Conservation (phyloP, 1,140 invertebrate species). For the Brachionus angularis region DNA sequence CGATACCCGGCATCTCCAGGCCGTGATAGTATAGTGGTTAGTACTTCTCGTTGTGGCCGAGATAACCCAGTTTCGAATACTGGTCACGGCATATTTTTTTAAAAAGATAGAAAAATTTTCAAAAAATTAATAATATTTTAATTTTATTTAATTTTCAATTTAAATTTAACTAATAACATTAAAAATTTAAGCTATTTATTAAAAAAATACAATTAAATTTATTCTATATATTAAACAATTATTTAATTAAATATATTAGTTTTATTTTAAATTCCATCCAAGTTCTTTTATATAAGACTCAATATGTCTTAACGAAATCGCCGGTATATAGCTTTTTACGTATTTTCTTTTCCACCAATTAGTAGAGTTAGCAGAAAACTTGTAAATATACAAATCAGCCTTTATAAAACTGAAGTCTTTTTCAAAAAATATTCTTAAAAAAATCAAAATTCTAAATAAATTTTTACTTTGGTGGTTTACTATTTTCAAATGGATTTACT, state of each 20-base stretch:
- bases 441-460: slow-evolving; percentile 43
- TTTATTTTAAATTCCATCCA: slow-evolving; percentile 3
- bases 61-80: slow-evolving; percentile 88
- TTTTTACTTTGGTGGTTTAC: slow-evolving; percentile 53
- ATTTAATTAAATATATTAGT: too few species aligned
- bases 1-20: slow-evolving; percentile 49
- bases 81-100: slow-evolving; percentile 75
- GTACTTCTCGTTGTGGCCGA: slow-evolving; percentile 84
- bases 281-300: slow-evolving; percentile 4
- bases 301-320: neutral
- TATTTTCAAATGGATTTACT: slow-evolving; percentile 56
- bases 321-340: slow-evolving; percentile 2
- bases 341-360: slow-evolving; percentile 36
- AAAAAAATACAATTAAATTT: too few species aligned
- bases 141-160: too few species aligned
- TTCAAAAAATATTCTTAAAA: neutral
- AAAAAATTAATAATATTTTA: too few species aligned
- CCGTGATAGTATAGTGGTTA: slow-evolving; percentile 87
- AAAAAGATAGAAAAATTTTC: too few species aligned
- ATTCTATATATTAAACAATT: too few species aligned
- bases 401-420: neutral
- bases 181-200: too few species aligned
- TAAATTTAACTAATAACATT: too few species aligned
- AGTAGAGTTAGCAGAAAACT: neutral
- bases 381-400: slow-evolving; percentile 17